These are phyloP conservation scores for Gerris buenoi DNA, from an alignment of 1,140 invertebrate species.

Conservation along the genomic window DNA sequence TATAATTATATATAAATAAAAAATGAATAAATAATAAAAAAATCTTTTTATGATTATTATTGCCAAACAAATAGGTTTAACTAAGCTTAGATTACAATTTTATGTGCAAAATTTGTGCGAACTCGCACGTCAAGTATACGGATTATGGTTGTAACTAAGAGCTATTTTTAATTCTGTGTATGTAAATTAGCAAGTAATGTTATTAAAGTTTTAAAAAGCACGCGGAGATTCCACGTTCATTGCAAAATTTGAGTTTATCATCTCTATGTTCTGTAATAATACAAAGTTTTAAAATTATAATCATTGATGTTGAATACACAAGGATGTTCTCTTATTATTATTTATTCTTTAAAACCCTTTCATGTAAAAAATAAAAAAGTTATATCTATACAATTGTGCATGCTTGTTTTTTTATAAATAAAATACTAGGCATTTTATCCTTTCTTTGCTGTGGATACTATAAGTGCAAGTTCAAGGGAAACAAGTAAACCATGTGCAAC, in stretches of 20 bases:
- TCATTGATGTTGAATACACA: constrained; percentile 19
- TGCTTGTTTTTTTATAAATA: too few relatives aligned
- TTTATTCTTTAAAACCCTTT: too few relatives aligned
- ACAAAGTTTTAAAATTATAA: constrained; percentile 20
- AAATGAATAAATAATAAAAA: too few relatives aligned
- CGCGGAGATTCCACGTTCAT: constrained; percentile 17
- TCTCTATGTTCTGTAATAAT: constrained; percentile 20
- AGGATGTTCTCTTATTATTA: too few relatives aligned
- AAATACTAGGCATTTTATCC: too few relatives aligned
- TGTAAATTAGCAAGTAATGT: constrained; percentile 18
- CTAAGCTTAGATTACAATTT: constrained; percentile 12
- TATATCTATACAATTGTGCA: too few relatives aligned
- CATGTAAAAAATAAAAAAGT: too few relatives aligned
- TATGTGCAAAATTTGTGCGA: constrained; percentile 16
- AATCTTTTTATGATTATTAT: too few relatives aligned
- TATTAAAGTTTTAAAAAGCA: constrained; percentile 18
- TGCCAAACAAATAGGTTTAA: constrained; percentile 15
- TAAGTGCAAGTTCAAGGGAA: too few relatives aligned
- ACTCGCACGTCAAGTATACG: constrained; percentile 17
- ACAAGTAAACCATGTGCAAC: too few relatives aligned
- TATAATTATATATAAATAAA: too few relatives aligned
- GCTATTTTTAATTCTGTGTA: constrained; percentile 20
- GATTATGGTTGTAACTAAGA: constrained; percentile 19
- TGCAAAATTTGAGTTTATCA: constrained; percentile 19
- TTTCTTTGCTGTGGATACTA: too few relatives aligned